Percentiles rank a stretch among this genome's conserved stretches.
phyloP scores from a whole-genome alignment of 2,888 invertebrate species.

The Noctua janthe region DNA sequence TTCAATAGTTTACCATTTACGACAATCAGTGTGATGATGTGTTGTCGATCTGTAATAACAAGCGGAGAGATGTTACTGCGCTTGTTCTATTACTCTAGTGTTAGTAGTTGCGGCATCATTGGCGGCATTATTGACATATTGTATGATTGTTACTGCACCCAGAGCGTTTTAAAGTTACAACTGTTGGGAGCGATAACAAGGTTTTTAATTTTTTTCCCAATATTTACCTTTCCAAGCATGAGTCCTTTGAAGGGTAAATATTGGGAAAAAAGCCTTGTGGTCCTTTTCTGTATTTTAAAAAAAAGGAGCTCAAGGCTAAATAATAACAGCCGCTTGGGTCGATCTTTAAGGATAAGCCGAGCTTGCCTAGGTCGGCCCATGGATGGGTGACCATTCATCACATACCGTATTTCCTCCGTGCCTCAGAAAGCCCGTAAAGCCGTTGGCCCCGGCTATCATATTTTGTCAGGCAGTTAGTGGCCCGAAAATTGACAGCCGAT shows the following conservation, averaged over 20 bases:
- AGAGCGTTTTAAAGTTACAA: neutral
- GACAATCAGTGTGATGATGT: neutral
- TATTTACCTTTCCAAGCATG: neutral
- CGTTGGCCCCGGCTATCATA: too few relatives aligned
- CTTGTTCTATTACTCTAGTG: conserved; percentile 41
- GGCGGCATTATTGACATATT: conserved; percentile 1
- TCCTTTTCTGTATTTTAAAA: too few relatives aligned
- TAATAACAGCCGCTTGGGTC: too few relatives aligned
- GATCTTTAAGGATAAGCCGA: neutral
- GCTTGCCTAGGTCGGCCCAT: neutral
- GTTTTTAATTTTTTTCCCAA: neutral
- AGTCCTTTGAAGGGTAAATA: too few relatives aligned
- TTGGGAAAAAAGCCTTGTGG: too few relatives aligned
- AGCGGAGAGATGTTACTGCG: conserved; percentile 49
- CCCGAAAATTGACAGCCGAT: too few relatives aligned
- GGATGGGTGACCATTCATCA: neutral
- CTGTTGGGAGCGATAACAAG: neutral
- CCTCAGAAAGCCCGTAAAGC: neutral
- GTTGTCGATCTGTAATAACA: conserved; percentile 39
- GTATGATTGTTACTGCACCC: conserved; percentile 14
- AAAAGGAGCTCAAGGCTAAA: too few relatives aligned
- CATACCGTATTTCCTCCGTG: neutral
- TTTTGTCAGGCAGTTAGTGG: too few relatives aligned
- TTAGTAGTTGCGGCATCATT: conserved; percentile 31
- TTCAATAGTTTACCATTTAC: conserved; percentile 14